Evolutionary conservation across 2,797 vertebrate species (phyloP).

Genomic region (Dendrocincla fuliginosa): DNA sequence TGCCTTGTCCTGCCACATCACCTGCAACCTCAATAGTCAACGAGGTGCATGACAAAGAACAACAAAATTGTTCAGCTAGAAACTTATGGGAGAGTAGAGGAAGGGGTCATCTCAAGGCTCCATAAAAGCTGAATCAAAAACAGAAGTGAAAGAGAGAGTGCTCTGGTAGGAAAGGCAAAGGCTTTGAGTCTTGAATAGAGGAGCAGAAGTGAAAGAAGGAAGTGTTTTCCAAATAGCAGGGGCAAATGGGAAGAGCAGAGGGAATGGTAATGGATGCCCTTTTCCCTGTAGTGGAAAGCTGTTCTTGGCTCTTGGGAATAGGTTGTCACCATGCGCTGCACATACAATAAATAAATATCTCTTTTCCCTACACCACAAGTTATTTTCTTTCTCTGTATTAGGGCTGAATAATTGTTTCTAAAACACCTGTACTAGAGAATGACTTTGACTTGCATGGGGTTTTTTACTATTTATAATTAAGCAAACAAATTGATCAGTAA

Average conservation of each 20-base stretch:
- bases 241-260: not conserved
- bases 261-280: not conserved
- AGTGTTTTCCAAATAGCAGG: not conserved
- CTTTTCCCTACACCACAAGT: not conserved
- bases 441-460: not conserved
- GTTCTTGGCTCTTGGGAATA: not conserved
- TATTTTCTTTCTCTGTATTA: not conserved
- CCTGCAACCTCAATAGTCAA: not conserved
- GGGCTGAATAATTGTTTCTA: not conserved
- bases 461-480: not conserved
- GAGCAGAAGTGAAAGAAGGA: not conserved
- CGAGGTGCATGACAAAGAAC: not conserved
- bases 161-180: not conserved
- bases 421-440: not conserved
- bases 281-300: not conserved
- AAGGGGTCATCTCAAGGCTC: not conserved
- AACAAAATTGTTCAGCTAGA: not conserved
- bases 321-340: not conserved
- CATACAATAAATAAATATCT: not conserved
- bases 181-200: not conserved
- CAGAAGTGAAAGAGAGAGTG: not conserved
- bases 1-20: not conserved
- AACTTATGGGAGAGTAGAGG: not conserved
- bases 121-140: not conserved
- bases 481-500: not conserved